Evolutionary conservation across 1,140 invertebrate genomes (phyloP), one percentile per base, ranked within the genome.

Genomic region (Zaprionus davidi): DNA sequence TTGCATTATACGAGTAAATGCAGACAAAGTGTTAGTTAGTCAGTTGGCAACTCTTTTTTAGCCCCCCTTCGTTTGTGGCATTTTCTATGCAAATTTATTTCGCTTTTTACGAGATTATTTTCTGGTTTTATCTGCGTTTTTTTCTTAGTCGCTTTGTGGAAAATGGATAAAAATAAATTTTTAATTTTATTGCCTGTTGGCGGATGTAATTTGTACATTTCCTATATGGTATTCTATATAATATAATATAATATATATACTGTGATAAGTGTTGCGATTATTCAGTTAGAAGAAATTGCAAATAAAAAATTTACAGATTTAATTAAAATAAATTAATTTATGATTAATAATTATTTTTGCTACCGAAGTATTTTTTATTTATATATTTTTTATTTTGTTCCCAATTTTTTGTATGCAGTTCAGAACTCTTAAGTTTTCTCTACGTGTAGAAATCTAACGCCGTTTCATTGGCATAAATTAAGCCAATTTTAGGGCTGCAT

Each of bases 1-100:
- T 58, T 63, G 57, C 82, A 71, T 80, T 77, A 73, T 66, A 51
- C 38, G 22, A 67, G 38, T 69, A 60, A 85, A 77, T 22, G 24
- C 46, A 26, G 46, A 51, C 46, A 51, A 51, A 51, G 11, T 74
- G 68, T 60, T 73, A 68, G 66, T 67, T 64, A 53, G 65, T 66
- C 58, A 53, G 44, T 60, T 55, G 63, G 59, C n/a, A 34, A 51
- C 13, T 58, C 13, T 56, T n/a, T 71, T 46, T 62, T 62, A 46
- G 17, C 17, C 20, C 1, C n/a, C 2, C 31, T 11, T 2, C 9
- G 28, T 64, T 64, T 26, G 24, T 36, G 3, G 11, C 24, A 5
- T 15, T 26, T 64, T 12, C 20, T 31, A 24, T 64, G 31, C 31
- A 20, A 60, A 59, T 34, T 34, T 53, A 36, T 36, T 36, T 53